phyloP scores from a whole-genome alignment of 1,140 invertebrate species.

The Chironomus tepperi region DNA sequence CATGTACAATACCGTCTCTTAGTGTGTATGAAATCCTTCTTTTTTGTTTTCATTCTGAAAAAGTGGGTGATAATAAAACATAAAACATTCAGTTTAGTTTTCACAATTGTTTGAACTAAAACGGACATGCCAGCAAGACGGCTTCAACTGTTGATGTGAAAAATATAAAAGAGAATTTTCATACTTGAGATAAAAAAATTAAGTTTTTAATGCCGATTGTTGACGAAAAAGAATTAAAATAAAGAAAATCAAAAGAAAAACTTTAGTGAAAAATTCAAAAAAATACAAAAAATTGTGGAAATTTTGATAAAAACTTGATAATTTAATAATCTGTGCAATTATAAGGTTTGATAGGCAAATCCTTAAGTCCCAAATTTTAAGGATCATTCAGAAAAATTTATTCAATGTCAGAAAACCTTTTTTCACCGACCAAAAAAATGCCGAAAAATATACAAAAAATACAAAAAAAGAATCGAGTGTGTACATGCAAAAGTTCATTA shows the following conservation, averaged over 20 bases:
- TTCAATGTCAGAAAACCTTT: too few species aligned
- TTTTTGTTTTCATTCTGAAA: neutral
- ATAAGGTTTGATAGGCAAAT: too few species aligned
- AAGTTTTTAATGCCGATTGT: neutral
- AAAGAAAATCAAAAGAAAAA: neutral
- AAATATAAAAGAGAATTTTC: neutral
- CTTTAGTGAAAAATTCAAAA: neutral
- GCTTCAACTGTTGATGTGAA: neutral
- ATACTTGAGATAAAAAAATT: neutral
- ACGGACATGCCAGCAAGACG: conserved; percentile 4
- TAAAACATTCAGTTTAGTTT: conserved; percentile 24
- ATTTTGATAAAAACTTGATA: too few species aligned
- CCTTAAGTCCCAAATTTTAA: too few species aligned
- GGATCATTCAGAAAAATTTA: too few species aligned
- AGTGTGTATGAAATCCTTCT: neutral
- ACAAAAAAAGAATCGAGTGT: neutral
- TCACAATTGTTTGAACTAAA: conserved; percentile 21
- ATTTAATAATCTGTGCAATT: too few species aligned
- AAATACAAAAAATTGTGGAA: too few species aligned
- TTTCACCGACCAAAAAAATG: too few species aligned
- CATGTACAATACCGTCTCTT: neutral
- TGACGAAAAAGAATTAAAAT: neutral
- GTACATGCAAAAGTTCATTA: conserved; percentile 11
- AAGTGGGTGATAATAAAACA: conserved; percentile 23
- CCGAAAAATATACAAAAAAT: too few species aligned